phyloP scores from a whole-genome alignment of 2,888 invertebrate genomes.

The Ichneumoninae sp. region DNA sequence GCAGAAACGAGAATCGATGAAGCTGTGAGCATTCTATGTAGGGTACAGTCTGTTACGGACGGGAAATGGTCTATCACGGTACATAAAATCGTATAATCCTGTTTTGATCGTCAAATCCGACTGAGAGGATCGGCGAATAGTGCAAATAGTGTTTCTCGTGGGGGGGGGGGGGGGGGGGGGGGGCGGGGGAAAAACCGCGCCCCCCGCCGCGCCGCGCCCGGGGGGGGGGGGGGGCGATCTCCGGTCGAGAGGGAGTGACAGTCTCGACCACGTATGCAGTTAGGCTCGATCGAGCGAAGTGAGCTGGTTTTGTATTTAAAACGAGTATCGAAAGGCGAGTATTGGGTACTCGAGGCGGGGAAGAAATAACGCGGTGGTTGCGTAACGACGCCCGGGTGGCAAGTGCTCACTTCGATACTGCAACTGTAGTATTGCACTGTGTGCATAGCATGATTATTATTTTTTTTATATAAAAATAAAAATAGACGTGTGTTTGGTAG shows the following conservation, averaged over 20 bases:
- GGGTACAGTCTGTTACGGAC: neutral
- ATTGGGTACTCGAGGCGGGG: neutral
- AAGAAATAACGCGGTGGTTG: neutral
- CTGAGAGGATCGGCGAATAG: slow-evolving; percentile 18
- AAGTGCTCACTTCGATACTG: neutral
- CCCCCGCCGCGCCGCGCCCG: too few relatives aligned
- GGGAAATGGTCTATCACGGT: slow-evolving; percentile 34
- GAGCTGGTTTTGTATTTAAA: slow-evolving; percentile 29
- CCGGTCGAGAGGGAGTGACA: slow-evolving; percentile 26
- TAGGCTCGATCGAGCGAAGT: neutral
- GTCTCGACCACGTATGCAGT: slow-evolving; percentile 10
- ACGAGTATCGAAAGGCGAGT: slow-evolving; percentile 17
- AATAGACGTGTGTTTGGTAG: too few relatives aligned
- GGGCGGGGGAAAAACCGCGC: too few relatives aligned
- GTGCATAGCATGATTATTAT: neutral
- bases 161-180: neutral
- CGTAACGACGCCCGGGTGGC: neutral
- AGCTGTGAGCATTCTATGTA: slow-evolving; percentile 24
- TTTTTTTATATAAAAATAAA: neutral
- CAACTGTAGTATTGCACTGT: neutral
- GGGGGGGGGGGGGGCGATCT: neutral
- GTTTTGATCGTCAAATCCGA: slow-evolving; percentile 41
- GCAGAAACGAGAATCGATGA: slow-evolving; percentile 61
- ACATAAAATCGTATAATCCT: slow-evolving; percentile 37
- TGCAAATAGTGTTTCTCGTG: neutral